A percentile compares a stretch with the other conserved stretches of the same genome.
Conservation (phyloP, 2,797 vertebrate species). For the Falco columbarius region DNA sequence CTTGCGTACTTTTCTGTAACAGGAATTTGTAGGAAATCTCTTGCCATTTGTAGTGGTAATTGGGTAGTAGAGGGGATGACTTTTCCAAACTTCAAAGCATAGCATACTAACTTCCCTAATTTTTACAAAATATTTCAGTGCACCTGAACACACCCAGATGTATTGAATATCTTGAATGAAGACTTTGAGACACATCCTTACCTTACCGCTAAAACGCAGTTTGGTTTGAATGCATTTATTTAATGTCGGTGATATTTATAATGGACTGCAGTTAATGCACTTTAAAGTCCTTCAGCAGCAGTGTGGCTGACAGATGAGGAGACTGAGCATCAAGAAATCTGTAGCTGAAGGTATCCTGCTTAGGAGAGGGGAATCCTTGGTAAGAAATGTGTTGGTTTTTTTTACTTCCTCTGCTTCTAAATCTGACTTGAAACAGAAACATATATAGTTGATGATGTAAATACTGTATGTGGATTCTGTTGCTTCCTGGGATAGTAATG, state of each 20-base stretch:
- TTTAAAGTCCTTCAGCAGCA: background rate
- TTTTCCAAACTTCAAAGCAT: background rate
- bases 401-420: background rate
- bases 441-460: fast-evolving
- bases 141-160: no score
- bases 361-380: background rate
- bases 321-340: background rate
- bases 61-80: background rate
- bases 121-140: no score
- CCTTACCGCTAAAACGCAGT: background rate
- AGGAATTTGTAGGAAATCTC: background rate
- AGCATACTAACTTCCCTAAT: background rate
- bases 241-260: background rate
- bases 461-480: background rate
- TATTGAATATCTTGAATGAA: background rate
- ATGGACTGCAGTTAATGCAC: background rate
- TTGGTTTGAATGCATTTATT: background rate
- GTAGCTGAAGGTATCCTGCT: background rate
- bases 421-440: background rate
- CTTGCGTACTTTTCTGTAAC: background rate
- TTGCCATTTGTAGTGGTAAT: background rate
- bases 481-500: background rate
- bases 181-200: background rate
- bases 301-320: background rate
- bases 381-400: background rate